Percentiles rank a stretch among this genome's conserved stretches.
Evolutionary conservation across 2,888 invertebrate species (phyloP).

Genomic region (Lasioglossum lativentre): DNA sequence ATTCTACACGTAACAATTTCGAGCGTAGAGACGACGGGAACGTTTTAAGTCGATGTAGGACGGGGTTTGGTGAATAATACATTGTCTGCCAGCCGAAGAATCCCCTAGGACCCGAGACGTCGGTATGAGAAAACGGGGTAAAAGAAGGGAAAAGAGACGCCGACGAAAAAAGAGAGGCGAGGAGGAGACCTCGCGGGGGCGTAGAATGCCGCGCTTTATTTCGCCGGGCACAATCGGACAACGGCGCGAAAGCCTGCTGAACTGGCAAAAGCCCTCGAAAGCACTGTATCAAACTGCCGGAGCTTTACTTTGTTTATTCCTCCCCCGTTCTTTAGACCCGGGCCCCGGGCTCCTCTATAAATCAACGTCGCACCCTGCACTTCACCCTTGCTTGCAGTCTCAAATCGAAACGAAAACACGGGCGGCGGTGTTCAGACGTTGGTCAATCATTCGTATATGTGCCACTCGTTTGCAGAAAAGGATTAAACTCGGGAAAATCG

Average conservation of each 20-base stretch:
- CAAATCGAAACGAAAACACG: neutral
- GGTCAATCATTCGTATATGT: neutral
- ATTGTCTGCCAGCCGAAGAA: neutral
- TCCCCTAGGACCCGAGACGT: neutral
- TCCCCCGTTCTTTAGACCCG: constrained; percentile 23
- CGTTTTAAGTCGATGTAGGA: neutral
- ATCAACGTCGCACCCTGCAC: constrained; percentile 42
- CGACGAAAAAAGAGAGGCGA: neutral
- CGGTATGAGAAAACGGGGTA: neutral
- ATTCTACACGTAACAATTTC: neutral
- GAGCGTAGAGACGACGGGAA: neutral
- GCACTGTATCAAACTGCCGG: constrained; percentile 65
- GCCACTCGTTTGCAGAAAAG: no score
- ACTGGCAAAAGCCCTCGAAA: constrained; percentile 67
- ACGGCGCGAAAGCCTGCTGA: constrained; percentile 62
- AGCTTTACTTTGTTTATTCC: constrained; percentile 67
- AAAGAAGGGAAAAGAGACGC: neutral
- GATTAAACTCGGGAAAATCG: no score
- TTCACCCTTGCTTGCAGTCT: neutral
- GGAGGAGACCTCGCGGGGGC: neutral
- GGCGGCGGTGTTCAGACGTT: neutral
- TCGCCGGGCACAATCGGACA: constrained; percentile 59
- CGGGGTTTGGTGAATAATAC: neutral
- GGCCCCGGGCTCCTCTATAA: constrained; percentile 48
- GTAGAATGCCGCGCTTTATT: constrained; percentile 63